Percentiles rank a stretch among this genome's conserved stretches.
Evolutionary conservation across 2,888 invertebrate species (phyloP).

Genomic region (Polydrusus tereticollis): DNA sequence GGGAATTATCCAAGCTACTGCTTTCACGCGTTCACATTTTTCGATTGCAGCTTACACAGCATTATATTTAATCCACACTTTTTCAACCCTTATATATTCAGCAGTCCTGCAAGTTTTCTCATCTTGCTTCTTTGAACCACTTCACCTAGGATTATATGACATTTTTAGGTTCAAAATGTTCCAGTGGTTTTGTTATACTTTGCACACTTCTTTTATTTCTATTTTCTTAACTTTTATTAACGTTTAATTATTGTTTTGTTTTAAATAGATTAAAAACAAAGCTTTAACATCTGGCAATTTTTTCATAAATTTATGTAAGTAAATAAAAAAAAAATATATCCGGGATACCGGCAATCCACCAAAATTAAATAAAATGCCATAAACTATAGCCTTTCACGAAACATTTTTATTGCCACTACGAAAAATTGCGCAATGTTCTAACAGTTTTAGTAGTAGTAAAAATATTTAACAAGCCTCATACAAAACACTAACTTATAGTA

Average conservation of each 20-base stretch:
- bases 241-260: no score
- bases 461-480: neutral
- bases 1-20: constrained; percentile 6
- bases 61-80: constrained; percentile 16
- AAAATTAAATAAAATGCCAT: neutral
- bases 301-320: neutral
- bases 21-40: constrained; percentile 8
- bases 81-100: constrained; percentile 20
- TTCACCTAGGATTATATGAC: constrained; percentile 5
- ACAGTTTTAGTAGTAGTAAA: neutral
- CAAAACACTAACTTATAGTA: neutral
- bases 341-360: no score
- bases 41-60: constrained; percentile 18
- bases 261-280: no score
- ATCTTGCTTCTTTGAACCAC: neutral
- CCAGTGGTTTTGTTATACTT: neutral
- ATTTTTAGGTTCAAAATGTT: constrained; percentile 4
- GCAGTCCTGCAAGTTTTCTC: constrained; percentile 6
- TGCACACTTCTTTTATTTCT: neutral
- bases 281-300: no score
- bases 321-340: neutral
- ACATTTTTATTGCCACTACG: neutral
- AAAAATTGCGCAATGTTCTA: neutral
- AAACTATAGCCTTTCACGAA: neutral
- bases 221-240: neutral